Base-by-base conservation (phyloP, 2,113 vertebrate species). In the Anarhynchus alexandrinus region DNA sequence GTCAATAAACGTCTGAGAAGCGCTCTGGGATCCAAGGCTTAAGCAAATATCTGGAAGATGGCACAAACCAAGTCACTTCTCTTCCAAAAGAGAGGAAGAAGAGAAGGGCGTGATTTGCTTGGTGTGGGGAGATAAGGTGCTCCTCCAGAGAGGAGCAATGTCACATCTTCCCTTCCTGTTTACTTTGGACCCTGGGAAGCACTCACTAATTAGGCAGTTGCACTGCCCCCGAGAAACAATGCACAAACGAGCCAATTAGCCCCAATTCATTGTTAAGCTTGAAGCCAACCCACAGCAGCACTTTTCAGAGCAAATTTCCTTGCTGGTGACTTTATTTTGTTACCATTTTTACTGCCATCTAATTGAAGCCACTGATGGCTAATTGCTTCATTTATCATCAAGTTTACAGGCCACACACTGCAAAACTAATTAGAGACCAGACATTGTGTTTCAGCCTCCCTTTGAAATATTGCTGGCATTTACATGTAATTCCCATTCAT, bases 301-400 rank as follows among this genome's bases (percentile, higher is more conserved):
- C 73, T 91, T 90, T 38, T 69, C 79, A 86, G 64, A 91, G 88
- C 80, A 86, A 70, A 88, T 94, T 93, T 96, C 78, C 52, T 88
- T 27, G 3, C 74, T 93, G 62, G 80, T 90, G 84, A 83, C 94
- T 98, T 94, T 82, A 96, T 95, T 97, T 96, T 94, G 87, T 94
- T 97, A 83, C 94, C 70, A 18, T 81, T 94, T 97, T 97, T 96
- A 96, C 93, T 94, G 94, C 93, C 84, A 74, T 88, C 88, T 97
- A 95, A 97, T 97, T 97, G 93, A 93, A 96, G 92, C 42, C 83
- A 94, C 94, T 94, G 94, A 97, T 71, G 91, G 85, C 84, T 96
- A 96, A 96, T 96, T 95, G 93, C 94, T 95, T 90, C 82, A 94
- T 95, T 96, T 97, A 96, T 97, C 92, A 96, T 86, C 93, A 88